These are phyloP conservation scores for Arvicanthis niloticus DNA, from an alignment of 2,113 vertebrate genomes.

Conservation along the genomic window DNA sequence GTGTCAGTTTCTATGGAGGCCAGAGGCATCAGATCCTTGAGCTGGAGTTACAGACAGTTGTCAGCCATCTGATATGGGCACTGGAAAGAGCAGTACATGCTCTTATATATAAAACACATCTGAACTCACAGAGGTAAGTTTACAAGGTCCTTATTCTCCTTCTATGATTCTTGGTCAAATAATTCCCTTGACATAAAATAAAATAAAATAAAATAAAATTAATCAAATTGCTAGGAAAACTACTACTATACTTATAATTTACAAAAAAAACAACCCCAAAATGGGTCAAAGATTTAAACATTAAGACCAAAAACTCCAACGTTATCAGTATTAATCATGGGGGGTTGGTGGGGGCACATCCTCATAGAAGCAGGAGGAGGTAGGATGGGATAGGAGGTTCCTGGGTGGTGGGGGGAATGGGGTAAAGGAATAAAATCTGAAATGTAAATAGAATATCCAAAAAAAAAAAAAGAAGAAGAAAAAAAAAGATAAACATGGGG, in stretches of 20 bases:
- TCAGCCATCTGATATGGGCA: neutral
- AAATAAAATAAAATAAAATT: slow-evolving; percentile 21
- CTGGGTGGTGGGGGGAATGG: no score
- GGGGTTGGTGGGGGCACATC: no score
- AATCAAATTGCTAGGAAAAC: slow-evolving; percentile 31
- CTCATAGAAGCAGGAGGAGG: no score
- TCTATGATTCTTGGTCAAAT: neutral
- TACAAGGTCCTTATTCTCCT: neutral
- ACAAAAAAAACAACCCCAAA: slow-evolving; percentile 25
- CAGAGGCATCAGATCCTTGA: neutral
- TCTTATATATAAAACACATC: neutral
- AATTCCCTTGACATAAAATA: slow-evolving; percentile 36
- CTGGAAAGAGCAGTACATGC: neutral
- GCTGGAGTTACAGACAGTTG: neutral
- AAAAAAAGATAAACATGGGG: neutral
- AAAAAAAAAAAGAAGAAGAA: no score
- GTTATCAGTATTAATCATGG: neutral
- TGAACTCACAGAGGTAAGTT: slow-evolving; percentile 18
- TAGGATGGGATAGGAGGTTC: no score
- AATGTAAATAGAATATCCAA: no score
- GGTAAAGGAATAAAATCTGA: no score
- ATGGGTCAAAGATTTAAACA: neutral
- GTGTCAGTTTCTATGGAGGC: neutral
- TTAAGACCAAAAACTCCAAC: neutral
- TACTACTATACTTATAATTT: neutral